Evolutionary conservation across 2,797 vertebrate species (phyloP).

Genomic region (Peromyscus attwateri): DNA sequence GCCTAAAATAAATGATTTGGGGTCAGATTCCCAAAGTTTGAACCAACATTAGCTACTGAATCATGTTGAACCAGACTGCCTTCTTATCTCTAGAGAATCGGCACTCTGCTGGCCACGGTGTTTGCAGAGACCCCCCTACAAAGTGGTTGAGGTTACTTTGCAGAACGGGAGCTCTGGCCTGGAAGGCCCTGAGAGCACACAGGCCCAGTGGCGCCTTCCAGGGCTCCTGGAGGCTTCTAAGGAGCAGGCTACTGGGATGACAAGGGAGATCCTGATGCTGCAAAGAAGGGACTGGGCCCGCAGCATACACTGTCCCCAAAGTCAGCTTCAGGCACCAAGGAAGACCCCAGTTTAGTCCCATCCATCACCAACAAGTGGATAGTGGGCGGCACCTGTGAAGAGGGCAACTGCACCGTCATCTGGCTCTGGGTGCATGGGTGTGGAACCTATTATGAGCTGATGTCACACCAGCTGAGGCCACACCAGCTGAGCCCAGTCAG

Average conservation of each 20-base stretch:
- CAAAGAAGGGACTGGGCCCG: constrained; percentile 83
- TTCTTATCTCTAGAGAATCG: neutral
- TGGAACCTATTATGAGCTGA: constrained; percentile 93
- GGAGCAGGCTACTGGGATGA: constrained; percentile 92
- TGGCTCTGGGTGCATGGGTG: constrained; percentile 96
- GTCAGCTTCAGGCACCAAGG: constrained; percentile 88
- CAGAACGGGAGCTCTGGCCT: neutral
- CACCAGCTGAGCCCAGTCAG: constrained; percentile 85
- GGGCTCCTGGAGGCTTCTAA: constrained; percentile 86
- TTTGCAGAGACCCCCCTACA: neutral
- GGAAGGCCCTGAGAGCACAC: neutral
- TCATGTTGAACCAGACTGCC: neutral
- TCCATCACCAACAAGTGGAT: constrained; percentile 92
- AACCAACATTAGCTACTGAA: neutral
- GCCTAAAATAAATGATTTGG: neutral
- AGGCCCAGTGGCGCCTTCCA: neutral
- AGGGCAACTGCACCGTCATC: constrained; percentile 91
- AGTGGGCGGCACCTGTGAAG: constrained; percentile 94
- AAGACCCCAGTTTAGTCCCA: constrained; percentile 93
- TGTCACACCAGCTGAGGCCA: constrained; percentile 87
- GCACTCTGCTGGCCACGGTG: neutral
- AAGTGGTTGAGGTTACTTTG: neutral
- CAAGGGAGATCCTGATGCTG: constrained; percentile 89
- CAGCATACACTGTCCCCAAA: constrained; percentile 90
- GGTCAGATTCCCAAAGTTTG: neutral